These are phyloP conservation scores for Elephas maximus DNA, from an alignment of 2,113 vertebrate genomes.

Conservation along the genomic window DNA sequence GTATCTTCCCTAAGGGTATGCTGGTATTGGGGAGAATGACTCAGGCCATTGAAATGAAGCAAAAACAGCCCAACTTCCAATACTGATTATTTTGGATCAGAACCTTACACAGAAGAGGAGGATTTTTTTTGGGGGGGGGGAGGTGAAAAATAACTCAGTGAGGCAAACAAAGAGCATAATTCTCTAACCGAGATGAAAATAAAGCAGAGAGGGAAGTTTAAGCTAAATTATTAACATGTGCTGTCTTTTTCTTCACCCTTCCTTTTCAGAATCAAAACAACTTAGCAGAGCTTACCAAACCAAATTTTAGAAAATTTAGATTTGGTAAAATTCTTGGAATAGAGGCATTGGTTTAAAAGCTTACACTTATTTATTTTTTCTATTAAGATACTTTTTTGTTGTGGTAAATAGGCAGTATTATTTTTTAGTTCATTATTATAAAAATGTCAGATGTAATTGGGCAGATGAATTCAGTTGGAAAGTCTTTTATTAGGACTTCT, in stretches of 20 bases:
- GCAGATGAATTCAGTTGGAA: conserved; percentile 27
- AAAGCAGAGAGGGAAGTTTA: conserved; percentile 37
- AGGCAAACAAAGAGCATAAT: background rate
- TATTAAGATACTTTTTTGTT: background rate
- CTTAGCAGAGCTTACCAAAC: background rate
- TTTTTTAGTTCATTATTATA: background rate
- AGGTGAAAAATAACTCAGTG: conserved; percentile 51
- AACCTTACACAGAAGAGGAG: conserved; percentile 75
- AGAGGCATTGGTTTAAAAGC: background rate
- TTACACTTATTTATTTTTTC: background rate
- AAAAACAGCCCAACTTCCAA: conserved; percentile 84
- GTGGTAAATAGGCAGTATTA: background rate
- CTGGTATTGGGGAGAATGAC: conserved; percentile 87
- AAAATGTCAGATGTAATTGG: background rate
- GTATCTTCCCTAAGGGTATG: conserved; percentile 88
- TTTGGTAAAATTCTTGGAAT: conserved; percentile 43
- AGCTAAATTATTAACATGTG: background rate
- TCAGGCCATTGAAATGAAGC: conserved; percentile 87
- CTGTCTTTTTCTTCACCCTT: background rate
- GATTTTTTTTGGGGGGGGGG: conserved; percentile 32
- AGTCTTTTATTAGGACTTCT: conserved; percentile 12
- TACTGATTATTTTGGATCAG: conserved; percentile 82
- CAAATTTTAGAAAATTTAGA: background rate
- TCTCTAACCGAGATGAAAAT: conserved; percentile 54
- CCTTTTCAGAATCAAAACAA: background rate